Base-by-base conservation (phyloP, 2,113 vertebrate species). In the Aldabrachelys gigantea region DNA sequence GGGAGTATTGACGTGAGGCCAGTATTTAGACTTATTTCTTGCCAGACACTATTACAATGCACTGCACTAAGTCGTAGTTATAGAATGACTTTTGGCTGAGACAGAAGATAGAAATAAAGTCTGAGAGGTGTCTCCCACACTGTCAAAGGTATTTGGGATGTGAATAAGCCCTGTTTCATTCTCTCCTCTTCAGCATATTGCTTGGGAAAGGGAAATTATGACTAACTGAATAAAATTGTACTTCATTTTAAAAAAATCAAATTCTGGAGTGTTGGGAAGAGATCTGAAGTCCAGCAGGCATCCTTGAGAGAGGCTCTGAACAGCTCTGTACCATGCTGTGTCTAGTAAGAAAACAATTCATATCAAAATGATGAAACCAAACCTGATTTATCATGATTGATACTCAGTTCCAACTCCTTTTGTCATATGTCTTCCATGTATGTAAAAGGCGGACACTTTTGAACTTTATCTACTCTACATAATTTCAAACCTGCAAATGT, bases 241-340 rank as follows among this genome's bases (percentile, higher is more conserved):
- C 6, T 59, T 59, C 0, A 3, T 69, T 69, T 79, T 53, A 54
- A 3, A 85, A 22, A 81, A 87, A 95, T 1, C 27, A 38, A 54
- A 52, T 38, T 54, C 50, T 76, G 65, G 50, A 54, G 69, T 80
- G 31, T 27, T 38, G n/a, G 2, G 4, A 53, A 5, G 11, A 27
- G 16, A 56, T 72, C 54, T 1, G 50, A 88, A 0, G 3, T 87
- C 81, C 82, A 78, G 1, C 1, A 0, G 10, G 41, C 2, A 8
- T 59, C 76, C 7, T 76, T 86, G 10, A 65, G 79, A 92, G 90
- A 19, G 35, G 62, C 35, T 69, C 31, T 69, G 62, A n/a, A 69
- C 31, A 69, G 16, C 35, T 19, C 62, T 3, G 5, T 62, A 35
- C 59, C 29, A 62, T 31, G 29, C 27, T 62, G 2, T 27, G 13